Percentiles rank a stretch among this genome's conserved stretches.
phyloP scores from a whole-genome alignment of 2,797 vertebrate genomes.

The Malurus splendens region DNA sequence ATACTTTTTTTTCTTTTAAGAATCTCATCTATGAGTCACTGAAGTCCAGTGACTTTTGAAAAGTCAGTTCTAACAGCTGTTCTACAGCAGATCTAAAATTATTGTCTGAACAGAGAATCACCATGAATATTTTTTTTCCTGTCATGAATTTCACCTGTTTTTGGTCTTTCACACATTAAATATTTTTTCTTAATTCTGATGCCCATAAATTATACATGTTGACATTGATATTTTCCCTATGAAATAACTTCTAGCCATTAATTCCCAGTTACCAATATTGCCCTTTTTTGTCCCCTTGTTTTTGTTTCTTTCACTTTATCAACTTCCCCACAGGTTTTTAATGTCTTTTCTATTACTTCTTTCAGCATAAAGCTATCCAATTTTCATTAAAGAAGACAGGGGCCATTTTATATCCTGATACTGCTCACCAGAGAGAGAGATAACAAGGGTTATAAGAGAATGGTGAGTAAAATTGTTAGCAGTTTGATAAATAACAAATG shows the following conservation, averaged over 20 bases:
- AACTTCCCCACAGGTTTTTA: not conserved
- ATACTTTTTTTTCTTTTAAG: not conserved
- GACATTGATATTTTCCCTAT: not conserved
- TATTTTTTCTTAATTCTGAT: not conserved
- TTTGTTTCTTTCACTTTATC: not conserved
- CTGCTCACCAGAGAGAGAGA: not conserved
- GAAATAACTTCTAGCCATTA: not conserved
- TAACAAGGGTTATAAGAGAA: not conserved
- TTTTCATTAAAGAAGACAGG: not conserved
- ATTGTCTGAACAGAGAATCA: not conserved
- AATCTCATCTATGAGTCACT: not conserved
- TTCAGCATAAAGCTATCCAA: not conserved
- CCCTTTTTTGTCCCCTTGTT: accelerated
- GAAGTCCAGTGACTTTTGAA: not conserved
- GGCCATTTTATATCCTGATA: not conserved
- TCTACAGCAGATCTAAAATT: not conserved
- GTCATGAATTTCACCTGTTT: not conserved
- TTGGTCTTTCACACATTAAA: not conserved
- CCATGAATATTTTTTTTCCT: not conserved
- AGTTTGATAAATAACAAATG: not conserved
- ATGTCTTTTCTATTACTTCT: not conserved
- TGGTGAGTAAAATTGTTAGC: slow-evolving; percentile 11
- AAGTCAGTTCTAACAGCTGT: not conserved
- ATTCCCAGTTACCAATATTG: not conserved
- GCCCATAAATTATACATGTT: accelerated